phyloP scores from a whole-genome alignment of 2,888 invertebrate genomes.

The Metellina segmentata region DNA sequence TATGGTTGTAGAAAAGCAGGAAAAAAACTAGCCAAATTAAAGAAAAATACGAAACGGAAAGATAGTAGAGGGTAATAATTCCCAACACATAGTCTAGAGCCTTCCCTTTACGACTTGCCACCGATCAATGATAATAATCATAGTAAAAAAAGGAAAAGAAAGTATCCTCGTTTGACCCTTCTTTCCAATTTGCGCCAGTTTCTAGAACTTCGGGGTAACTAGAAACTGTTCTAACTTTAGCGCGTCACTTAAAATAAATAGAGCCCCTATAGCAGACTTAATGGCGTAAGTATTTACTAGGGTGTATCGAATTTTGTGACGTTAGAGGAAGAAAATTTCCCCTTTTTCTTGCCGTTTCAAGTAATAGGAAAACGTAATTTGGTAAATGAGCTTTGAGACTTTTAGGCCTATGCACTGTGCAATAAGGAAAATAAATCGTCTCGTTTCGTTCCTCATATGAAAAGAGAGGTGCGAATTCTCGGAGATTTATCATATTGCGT shows the following conservation, averaged over 20 bases:
- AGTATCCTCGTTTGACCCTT: constrained; percentile 39
- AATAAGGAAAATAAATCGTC: background rate
- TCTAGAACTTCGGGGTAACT: constrained; percentile 36
- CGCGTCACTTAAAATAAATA: constrained; percentile 64
- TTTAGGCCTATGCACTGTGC: background rate
- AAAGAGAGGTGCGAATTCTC: background rate
- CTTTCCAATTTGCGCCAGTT: constrained; percentile 36
- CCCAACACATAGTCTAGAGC: background rate
- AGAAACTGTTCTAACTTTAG: constrained; percentile 40
- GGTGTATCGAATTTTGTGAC: constrained; percentile 55
- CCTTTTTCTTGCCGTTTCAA: constrained; percentile 7
- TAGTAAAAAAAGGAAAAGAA: constrained; percentile 17
- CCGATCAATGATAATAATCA: constrained; percentile 12
- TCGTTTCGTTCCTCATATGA: background rate
- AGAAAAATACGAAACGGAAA: background rate
- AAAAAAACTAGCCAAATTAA: background rate
- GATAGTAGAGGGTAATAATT: background rate
- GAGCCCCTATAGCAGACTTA: constrained; percentile 52
- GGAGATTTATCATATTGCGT: background rate
- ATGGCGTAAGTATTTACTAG: constrained; percentile 54
- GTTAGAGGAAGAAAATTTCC: background rate
- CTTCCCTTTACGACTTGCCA: background rate
- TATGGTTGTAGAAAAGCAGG: too few species aligned
- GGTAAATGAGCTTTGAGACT: constrained; percentile 32
- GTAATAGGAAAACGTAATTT: constrained; percentile 48